Percentiles rank a stretch among this genome's conserved stretches.
These are phyloP conservation scores for Philaethria dido DNA, from an alignment of 2,888 invertebrate species.

Conservation along the genomic window DNA sequence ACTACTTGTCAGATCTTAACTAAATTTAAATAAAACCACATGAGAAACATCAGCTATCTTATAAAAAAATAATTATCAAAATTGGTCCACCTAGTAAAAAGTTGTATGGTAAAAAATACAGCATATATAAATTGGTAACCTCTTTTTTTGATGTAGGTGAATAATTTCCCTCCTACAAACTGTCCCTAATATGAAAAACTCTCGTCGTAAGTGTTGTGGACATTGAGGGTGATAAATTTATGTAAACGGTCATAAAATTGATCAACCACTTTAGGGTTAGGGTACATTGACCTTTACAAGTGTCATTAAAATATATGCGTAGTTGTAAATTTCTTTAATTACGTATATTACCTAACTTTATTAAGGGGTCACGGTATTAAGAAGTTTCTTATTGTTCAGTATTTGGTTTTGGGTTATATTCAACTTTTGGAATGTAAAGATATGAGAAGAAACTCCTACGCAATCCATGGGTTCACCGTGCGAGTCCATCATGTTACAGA, in stretches of 20 bases:
- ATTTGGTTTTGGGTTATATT: neutral
- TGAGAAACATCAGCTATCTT: no score
- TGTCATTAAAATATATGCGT: neutral
- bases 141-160: neutral
- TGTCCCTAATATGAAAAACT: slow-evolving; percentile 39
- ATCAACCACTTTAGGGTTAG: slow-evolving; percentile 56
- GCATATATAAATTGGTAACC: no score
- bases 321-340: neutral
- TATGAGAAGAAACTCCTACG: no score
- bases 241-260: slow-evolving; percentile 68
- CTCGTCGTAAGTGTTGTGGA: slow-evolving; percentile 45
- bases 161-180: slow-evolving; percentile 25
- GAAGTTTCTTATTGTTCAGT: neutral
- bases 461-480: no score
- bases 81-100: no score
- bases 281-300: slow-evolving; percentile 49
- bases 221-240: slow-evolving; percentile 59
- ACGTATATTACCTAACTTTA: neutral
- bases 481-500: no score
- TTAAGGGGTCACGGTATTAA: neutral
- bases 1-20: no score
- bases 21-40: no score
- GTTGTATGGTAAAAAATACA: no score
- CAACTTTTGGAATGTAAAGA: no score
- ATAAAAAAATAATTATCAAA: no score